These are phyloP conservation scores for Glossosoma conforme DNA, from an alignment of 1,140 invertebrate species.

Conservation along the genomic window DNA sequence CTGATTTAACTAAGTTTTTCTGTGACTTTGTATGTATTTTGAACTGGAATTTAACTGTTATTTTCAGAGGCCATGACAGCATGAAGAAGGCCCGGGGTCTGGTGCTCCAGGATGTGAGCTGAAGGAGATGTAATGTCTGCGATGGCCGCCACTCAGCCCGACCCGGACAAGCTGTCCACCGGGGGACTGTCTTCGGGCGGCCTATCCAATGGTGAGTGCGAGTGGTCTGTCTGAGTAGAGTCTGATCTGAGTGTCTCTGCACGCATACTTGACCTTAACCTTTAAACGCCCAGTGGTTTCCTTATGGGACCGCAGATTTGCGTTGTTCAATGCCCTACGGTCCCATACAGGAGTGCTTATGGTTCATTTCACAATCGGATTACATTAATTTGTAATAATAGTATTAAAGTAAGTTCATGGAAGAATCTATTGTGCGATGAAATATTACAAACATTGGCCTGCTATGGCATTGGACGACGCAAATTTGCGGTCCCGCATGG, in stretches of 20 bases:
- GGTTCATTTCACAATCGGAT: not conserved
- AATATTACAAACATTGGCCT: too few species aligned
- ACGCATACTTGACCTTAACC: not conserved
- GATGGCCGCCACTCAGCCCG: conserved; percentile 21
- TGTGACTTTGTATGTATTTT: not conserved
- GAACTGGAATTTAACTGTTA: not conserved
- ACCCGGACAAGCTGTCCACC: conserved; percentile 27
- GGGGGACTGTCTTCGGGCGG: conserved; percentile 21
- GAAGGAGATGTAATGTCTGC: conserved; percentile 12
- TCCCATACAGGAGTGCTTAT: not conserved
- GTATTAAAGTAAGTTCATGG: too few species aligned
- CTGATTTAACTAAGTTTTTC: not conserved
- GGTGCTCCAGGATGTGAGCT: conserved; percentile 12
- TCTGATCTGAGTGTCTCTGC: too few species aligned
- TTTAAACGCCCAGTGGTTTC: not conserved
- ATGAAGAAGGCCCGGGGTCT: too few species aligned
- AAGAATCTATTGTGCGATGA: too few species aligned
- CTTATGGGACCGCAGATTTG: not conserved
- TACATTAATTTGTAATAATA: not conserved
- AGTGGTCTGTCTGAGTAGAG: too few species aligned
- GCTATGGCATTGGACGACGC: too few species aligned
- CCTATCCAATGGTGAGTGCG: conserved; percentile 13
- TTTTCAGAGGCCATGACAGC: conserved; percentile 1
- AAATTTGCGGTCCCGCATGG: too few species aligned
- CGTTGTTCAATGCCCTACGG: not conserved